phyloP scores from a whole-genome alignment of 2,113 vertebrate genomes.

The Antechinus stuartii region DNA sequence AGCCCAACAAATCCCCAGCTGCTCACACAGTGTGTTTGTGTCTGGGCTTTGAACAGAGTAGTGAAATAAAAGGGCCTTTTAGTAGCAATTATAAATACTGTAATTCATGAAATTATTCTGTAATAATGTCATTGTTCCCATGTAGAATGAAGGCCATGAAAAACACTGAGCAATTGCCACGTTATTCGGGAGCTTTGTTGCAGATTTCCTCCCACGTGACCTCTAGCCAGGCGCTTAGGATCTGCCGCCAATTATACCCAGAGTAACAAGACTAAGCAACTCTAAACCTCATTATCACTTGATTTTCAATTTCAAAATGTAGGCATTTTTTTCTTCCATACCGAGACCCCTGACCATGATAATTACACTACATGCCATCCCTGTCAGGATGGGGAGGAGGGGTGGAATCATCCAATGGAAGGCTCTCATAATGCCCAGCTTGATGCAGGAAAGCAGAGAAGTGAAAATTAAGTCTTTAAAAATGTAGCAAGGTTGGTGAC shows the following conservation, averaged over 20 bases:
- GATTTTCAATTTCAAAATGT: slow-evolving; percentile 71
- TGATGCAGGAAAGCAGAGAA: neutral
- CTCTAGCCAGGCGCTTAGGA: slow-evolving; percentile 60
- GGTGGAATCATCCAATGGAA: neutral
- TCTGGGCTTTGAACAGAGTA: slow-evolving; percentile 46
- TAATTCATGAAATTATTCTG: slow-evolving; percentile 72
- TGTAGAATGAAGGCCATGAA: slow-evolving; percentile 68
- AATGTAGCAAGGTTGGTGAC: neutral
- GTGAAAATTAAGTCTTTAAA: neutral
- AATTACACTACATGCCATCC: slow-evolving; percentile 47
- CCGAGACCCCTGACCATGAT: slow-evolving; percentile 44
- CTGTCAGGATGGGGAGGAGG: neutral
- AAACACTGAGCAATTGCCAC: slow-evolving; percentile 67
- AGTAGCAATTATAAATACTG: slow-evolving; percentile 69
- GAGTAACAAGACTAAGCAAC: slow-evolving; percentile 68
- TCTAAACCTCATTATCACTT: slow-evolving; percentile 74
- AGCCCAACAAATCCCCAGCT: slow-evolving; percentile 18
- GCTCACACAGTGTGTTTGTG: slow-evolving; percentile 2
- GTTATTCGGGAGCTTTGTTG: slow-evolving; percentile 67
- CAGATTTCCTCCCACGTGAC: neutral
- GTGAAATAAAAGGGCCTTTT: slow-evolving; percentile 43
- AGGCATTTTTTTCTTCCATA: slow-evolving; percentile 53
- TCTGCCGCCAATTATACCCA: slow-evolving; percentile 64
- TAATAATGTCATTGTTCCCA: slow-evolving; percentile 74
- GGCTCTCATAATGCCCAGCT: neutral